A percentile compares a stretch with the other conserved stretches of the same genome.
These are phyloP conservation scores for Nemotelus nigrinus DNA, from an alignment of 2,888 invertebrate species.

Conservation along the genomic window DNA sequence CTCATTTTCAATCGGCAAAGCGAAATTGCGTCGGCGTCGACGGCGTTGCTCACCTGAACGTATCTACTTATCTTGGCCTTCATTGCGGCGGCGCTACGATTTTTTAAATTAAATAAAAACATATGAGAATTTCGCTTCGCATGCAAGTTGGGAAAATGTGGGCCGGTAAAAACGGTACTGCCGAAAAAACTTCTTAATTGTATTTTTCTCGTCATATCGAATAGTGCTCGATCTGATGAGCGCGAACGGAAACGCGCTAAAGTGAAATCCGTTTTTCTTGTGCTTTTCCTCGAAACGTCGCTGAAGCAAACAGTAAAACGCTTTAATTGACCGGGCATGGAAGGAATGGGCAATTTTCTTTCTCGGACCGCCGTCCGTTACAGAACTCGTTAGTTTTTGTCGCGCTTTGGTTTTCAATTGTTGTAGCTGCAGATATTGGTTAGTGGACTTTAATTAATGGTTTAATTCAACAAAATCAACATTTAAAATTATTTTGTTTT, in stretches of 20 bases:
- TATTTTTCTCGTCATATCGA: slow-evolving; percentile 18
- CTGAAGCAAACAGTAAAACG: no score
- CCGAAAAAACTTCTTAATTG: slow-evolving; percentile 30
- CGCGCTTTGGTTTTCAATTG: neutral
- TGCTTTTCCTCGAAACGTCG: neutral
- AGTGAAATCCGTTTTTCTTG: slow-evolving; percentile 5
- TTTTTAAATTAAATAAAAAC: slow-evolving; percentile 36
- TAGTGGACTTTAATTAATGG: no score
- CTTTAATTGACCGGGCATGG: slow-evolving; percentile 15
- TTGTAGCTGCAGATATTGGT: no score
- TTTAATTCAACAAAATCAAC: no score
- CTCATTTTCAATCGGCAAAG: slow-evolving; percentile 20
- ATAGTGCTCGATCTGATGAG: slow-evolving; percentile 28
- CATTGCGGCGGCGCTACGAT: slow-evolving; percentile 36
- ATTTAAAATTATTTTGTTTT: no score
- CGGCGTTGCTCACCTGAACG: slow-evolving; percentile 26
- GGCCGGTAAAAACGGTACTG: slow-evolving; percentile 30
- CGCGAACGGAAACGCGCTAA: slow-evolving; percentile 20
- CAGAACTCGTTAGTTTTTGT: slow-evolving; percentile 3
- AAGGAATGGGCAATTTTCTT: slow-evolving; percentile 7
- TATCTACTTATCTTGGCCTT: slow-evolving; percentile 36
- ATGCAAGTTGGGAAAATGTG: slow-evolving; percentile 27
- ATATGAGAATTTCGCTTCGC: slow-evolving; percentile 27
- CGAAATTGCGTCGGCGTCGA: neutral
- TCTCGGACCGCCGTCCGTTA: slow-evolving; percentile 15